Evolutionary conservation across 2,113 vertebrate species (phyloP).

Genomic region (Sialia sialis): DNA sequence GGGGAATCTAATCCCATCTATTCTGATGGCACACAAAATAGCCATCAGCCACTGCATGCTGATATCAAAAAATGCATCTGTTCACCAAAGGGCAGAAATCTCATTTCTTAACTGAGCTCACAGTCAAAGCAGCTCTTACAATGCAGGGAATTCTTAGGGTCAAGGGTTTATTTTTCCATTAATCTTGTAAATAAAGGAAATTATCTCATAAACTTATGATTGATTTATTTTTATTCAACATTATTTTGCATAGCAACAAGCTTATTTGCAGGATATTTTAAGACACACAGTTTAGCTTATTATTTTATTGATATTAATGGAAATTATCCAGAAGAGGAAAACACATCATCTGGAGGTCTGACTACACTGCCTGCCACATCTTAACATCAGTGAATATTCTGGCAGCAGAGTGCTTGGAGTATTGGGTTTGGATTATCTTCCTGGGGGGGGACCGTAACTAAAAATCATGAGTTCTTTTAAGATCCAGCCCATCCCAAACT

Average conservation of each 20-base stretch:
- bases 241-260: constrained; percentile 17
- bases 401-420: neutral
- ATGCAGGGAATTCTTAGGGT: neutral
- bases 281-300: neutral
- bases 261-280: neutral
- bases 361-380: neutral
- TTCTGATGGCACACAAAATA: neutral
- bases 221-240: neutral
- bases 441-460: neutral
- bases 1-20: neutral
- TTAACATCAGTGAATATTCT: neutral
- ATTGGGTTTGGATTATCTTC: neutral
- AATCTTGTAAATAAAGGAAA: constrained; percentile 5
- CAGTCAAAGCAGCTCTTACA: neutral
- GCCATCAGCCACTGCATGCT: neutral
- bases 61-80: neutral
- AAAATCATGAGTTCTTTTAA: neutral
- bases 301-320: constrained; percentile 1
- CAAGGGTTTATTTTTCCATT: neutral
- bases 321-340: neutral
- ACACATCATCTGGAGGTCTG: neutral
- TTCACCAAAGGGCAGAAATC: neutral
- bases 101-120: neutral
- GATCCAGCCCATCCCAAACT: neutral
- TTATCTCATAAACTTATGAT: neutral